Conservation (phyloP, 2,113 vertebrate species). For the Galeopterus variegatus region DNA sequence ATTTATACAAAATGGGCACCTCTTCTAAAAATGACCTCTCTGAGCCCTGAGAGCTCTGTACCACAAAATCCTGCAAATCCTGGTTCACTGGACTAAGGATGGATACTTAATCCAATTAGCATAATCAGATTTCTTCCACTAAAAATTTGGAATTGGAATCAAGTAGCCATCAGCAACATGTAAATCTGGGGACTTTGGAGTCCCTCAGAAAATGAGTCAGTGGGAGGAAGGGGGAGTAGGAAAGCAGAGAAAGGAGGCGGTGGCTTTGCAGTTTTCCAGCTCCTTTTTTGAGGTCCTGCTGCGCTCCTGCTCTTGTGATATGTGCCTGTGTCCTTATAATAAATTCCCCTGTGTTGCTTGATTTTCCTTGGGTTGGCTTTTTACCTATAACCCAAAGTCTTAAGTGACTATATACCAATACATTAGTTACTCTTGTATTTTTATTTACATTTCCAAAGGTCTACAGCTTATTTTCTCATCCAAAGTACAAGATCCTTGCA, state of each 20-base stretch:
- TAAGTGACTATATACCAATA: not conserved
- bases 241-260: not conserved
- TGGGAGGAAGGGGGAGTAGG: rapidly evolving
- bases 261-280: not conserved
- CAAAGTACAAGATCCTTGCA: not conserved
- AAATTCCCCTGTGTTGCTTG: not conserved
- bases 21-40: not conserved
- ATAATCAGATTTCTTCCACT: slow-evolving; percentile 43
- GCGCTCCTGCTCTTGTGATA: not conserved
- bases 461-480: not conserved
- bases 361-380: slow-evolving; percentile 22
- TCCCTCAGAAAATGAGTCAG: not conserved
- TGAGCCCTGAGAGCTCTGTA: not conserved
- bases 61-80: not conserved
- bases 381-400: not conserved
- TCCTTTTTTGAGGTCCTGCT: not conserved
- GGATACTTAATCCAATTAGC: not conserved
- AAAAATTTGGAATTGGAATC: slow-evolving; percentile 34
- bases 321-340: not conserved
- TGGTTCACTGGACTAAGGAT: not conserved
- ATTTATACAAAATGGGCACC: not conserved
- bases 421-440: not conserved
- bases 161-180: not conserved
- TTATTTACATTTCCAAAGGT: not conserved
- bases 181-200: not conserved